Evolutionary conservation across 2,797 vertebrate genomes (phyloP), one percentile per base, ranked within the genome.

Genomic region (Poecilia gillii): DNA sequence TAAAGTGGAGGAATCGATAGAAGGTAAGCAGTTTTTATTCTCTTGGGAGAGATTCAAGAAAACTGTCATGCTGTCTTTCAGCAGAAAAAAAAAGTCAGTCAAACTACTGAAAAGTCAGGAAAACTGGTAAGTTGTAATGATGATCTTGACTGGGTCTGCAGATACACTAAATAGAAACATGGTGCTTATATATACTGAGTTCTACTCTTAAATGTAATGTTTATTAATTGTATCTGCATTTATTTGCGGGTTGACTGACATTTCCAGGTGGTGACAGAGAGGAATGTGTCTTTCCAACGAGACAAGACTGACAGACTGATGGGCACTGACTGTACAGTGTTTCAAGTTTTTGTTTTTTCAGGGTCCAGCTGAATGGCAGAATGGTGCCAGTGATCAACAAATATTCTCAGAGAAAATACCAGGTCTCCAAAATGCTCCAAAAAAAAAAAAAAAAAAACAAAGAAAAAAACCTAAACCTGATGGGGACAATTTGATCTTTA

Each of bases 381-480:
- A 93, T 92, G 89, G 90, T 94, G 92, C 82, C 88, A 84, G 59
- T 84, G 86, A 92, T 93, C 91, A 88, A 86, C 88, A 91, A 80
- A 90, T 72, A 75, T 71, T 73, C 78, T 33, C 75, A 33, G 16
- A 84, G 86, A 84, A 83, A 82, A 83, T 20, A 59, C 33, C 0
- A 23, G 28, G 74, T 72, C 41, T 86, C 82, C 74, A 70, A 75
- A 80, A 88, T 81, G 73, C 81, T 81, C 31, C 31, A 31, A 31
- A 31, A 31, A 31, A 53, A 8, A 12, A 28, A 57, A 1, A 7
- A 25, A 62, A 85, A 86, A 90, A 77, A 78, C n/a, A 12, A 28
- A 57, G 0, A 7, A 25, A 62, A 85, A 86, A 90, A 77, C 76
- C 87, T 64, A 76, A 83, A 78, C 57, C 72, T 66, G 74, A 84